Percentiles rank a stretch among this genome's conserved stretches.
These are phyloP conservation scores for Corythornis madagascariensis DNA, from an alignment of 2,113 vertebrate species.

Conservation along the genomic window DNA sequence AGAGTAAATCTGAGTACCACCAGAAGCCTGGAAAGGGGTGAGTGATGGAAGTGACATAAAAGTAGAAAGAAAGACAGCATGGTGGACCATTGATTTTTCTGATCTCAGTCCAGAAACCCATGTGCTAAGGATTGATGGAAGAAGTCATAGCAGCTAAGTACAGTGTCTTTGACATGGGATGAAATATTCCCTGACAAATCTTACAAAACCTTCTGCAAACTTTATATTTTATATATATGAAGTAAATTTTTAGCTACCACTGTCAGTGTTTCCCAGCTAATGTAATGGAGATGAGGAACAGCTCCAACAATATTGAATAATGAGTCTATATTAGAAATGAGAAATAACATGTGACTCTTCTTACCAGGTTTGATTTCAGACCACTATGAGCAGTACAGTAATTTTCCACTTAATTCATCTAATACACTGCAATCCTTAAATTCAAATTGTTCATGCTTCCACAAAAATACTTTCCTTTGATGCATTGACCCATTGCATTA, in stretches of 20 bases:
- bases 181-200: conserved; percentile 6
- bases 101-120: neutral
- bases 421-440: neutral
- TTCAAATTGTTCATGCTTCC: neutral
- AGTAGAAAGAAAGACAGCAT: neutral
- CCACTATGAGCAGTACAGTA: neutral
- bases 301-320: neutral
- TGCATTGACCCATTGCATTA: neutral
- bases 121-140: neutral
- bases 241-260: conserved; percentile 25
- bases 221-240: conserved; percentile 3
- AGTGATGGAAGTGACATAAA: neutral
- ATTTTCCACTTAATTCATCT: conserved; percentile 41
- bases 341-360: neutral
- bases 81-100: neutral
- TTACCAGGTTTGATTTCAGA: conserved; percentile 1
- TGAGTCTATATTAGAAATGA: neutral
- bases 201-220: conserved; percentile 12
- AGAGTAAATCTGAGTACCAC: neutral
- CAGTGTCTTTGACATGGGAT: neutral
- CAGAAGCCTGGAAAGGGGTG: neutral
- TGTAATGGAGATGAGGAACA: neutral
- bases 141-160: neutral
- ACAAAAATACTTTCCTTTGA: conserved; percentile 10
- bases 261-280: neutral